Evolutionary conservation across 1,140 invertebrate species (phyloP), one percentile per base, ranked within the genome.

Genomic region (Anoplolepis gracilipes): DNA sequence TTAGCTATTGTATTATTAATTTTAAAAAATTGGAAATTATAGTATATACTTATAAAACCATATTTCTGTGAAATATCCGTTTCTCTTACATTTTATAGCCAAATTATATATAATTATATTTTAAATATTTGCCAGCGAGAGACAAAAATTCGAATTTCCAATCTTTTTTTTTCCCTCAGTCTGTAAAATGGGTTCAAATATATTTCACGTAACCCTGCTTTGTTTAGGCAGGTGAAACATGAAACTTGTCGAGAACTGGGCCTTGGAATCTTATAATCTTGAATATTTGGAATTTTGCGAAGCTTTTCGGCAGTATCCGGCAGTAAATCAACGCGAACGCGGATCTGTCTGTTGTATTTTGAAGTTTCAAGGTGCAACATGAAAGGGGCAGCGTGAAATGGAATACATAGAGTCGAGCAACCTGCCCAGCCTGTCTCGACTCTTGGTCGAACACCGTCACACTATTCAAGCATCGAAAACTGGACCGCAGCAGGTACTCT

Each of bases 401-500:
- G 13, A 16, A 81, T 30, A 67, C 30, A 25, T n/a, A 61, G 49
- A 59, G 61, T 78, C 73, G 81, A 55, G 13, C 39, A 46, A 87
- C 25, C 81, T 90, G 88, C 61, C 84, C 73, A 42, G 39, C 42
- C 62, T 70, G 53, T 7, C 28, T 49, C 22, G 75, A 84, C 76
- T 87, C 64, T 55, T 70, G 4, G 13, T 13, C 39, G 39, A 46
- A 61, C 39, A 22, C 78, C 87, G 88, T 86, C 67, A 76, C 69
- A 33, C 42, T 55, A 30, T 13, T 36, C 49, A 30, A 59, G 28
- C 16, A 59, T 62, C 73, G n/a, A 28, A 62, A 86, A 88, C 55
- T 76, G 49, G 81, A 75, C 42, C 42, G 77, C 22, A 53, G 70
- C 85, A 86, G 87, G 87, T 89, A 88, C 11, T 59, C 7, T 42